A percentile compares a stretch with the other conserved stretches of the same genome.
Evolutionary conservation across 2,797 vertebrate species (phyloP).

Genomic region (Microchirus variegatus): DNA sequence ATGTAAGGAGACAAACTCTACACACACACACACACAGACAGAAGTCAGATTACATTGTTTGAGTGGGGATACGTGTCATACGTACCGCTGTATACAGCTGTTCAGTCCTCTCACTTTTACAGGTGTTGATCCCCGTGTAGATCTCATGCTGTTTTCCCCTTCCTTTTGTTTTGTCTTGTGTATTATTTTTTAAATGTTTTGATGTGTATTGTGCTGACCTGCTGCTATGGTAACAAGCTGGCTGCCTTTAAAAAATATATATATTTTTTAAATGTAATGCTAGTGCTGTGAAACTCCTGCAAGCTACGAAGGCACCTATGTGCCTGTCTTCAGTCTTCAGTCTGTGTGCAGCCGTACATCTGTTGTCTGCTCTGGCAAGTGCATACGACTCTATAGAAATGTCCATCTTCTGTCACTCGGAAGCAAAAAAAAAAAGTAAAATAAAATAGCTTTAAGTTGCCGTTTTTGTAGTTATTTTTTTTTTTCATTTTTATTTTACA

Average conservation of each 20-base stretch:
- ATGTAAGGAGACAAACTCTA: too few species aligned
- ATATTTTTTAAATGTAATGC: neutral
- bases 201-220: slow-evolving; percentile 12
- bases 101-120: slow-evolving; percentile 40
- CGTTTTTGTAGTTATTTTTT: too few species aligned
- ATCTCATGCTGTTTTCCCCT: neutral
- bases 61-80: too few species aligned
- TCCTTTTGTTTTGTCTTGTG: slow-evolving; percentile 1
- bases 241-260: slow-evolving; percentile 26
- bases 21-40: too few species aligned
- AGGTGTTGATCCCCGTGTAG: neutral
- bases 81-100: slow-evolving; percentile 16
- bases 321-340: neutral
- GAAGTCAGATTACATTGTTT: too few species aligned
- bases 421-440: too few species aligned
- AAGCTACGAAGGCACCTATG: neutral
- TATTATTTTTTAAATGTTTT: slow-evolving; percentile 9
- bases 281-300: neutral
- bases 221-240: slow-evolving; percentile 44
- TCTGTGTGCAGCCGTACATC: too few species aligned
- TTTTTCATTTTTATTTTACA: too few species aligned
- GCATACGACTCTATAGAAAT: too few species aligned
- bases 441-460: too few species aligned
- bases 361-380: too few species aligned
- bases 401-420: too few species aligned